Evolutionary conservation across 2,797 vertebrate genomes (phyloP).

Genomic region (Acipenser ruthenus): DNA sequence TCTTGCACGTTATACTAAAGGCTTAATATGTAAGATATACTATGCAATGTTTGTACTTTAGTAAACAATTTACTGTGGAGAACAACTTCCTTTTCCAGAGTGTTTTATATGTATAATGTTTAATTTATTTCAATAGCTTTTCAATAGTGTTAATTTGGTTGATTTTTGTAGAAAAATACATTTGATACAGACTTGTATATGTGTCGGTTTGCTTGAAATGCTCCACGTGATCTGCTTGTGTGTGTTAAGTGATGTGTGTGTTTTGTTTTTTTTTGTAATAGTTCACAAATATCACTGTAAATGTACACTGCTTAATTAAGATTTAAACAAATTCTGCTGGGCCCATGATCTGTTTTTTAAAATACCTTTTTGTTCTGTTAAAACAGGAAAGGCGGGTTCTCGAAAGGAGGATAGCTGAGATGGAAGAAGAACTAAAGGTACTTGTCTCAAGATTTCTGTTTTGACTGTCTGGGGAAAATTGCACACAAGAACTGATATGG

Average conservation of each 20-base stretch:
- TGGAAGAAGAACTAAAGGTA: slow-evolving; percentile 99
- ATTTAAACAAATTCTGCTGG: neutral
- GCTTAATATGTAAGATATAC: no score
- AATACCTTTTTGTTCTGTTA: neutral
- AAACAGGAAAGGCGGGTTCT: slow-evolving; percentile 92
- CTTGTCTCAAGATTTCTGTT: slow-evolving; percentile 24
- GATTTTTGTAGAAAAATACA: no score
- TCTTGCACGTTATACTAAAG: no score
- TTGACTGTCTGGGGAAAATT: no score
- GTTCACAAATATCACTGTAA: neutral
- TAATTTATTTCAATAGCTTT: no score
- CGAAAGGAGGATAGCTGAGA: slow-evolving; percentile 99
- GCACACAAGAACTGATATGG: no score
- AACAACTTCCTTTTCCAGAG: no score
- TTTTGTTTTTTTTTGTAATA: neutral
- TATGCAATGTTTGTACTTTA: no score
- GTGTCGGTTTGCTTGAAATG: slow-evolving; percentile 10
- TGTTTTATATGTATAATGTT: no score
- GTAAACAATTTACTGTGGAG: no score
- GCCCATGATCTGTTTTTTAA: neutral
- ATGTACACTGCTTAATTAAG: neutral
- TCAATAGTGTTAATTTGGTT: no score
- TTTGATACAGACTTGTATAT: slow-evolving; percentile 1
- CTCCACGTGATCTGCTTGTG: slow-evolving; percentile 8
- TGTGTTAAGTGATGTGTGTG: slow-evolving; percentile 1